Percentiles rank a stretch among this genome's conserved stretches.
phyloP scores from a whole-genome alignment of 2,113 vertebrate genomes.

The Pachyramphus minor region DNA sequence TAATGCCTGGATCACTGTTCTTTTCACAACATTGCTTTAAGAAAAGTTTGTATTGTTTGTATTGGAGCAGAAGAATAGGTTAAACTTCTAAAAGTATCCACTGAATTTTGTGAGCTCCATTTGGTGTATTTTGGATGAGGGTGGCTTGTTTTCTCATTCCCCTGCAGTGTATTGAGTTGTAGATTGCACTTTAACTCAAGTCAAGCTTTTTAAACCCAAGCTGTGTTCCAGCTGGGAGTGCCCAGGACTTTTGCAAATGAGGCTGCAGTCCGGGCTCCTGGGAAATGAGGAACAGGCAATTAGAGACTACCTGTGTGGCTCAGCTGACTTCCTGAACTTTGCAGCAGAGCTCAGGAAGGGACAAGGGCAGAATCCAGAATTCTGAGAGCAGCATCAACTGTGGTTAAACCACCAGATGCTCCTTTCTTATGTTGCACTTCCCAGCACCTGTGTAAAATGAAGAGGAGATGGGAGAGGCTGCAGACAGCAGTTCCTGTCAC shows the following conservation, averaged over 20 bases:
- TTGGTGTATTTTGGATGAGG: neutral
- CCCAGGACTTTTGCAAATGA: neutral
- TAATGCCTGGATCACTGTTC: neutral
- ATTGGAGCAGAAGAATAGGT: neutral
- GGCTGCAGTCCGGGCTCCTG: neutral
- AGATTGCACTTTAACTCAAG: neutral
- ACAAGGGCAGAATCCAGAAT: neutral
- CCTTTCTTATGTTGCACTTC: neutral
- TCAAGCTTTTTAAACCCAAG: neutral
- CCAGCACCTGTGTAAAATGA: neutral
- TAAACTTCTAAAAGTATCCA: neutral
- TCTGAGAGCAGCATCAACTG: neutral
- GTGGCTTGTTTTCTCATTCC: neutral
- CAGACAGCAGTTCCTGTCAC: neutral
- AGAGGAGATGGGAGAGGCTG: neutral
- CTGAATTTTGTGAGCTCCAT: neutral
- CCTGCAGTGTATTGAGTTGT: neutral
- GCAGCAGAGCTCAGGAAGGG: neutral
- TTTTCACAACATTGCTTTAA: neutral
- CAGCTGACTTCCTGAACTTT: neutral
- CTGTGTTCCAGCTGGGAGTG: neutral
- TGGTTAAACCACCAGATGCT: neutral
- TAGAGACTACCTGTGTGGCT: neutral
- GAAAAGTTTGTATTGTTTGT: neutral
- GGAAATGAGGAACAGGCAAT: neutral